Evolutionary conservation across 2,113 vertebrate species (phyloP), one percentile per base, ranked within the genome.

Genomic region (Seriola aureovittata): DNA sequence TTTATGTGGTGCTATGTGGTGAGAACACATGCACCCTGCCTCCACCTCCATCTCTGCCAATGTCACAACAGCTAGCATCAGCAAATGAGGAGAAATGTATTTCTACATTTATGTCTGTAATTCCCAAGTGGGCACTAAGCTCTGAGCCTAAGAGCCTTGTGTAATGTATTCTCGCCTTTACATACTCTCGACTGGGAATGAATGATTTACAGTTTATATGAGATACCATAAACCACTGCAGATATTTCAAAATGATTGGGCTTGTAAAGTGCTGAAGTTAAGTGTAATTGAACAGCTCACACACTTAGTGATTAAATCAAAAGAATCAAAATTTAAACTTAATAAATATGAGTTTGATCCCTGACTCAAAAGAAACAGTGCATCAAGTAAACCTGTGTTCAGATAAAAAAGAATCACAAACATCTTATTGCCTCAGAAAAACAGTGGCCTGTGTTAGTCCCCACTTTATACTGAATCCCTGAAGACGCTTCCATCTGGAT

Each of bases 1-100:
- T 93, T 95, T 94, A 95, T 87, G 92, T 89, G 80, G 48, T 80
- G 93, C 93, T 91, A 92, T 92, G 93, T 85, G 85, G 88, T 48
- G 57, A 23, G 59, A 88, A 91, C 82, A 89, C 89, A 88, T 48
- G 82, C 80, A 65, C 78, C 72, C 63, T 68, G 60, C 34, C 65
- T 78, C 74, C 82, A 62, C 58, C 55, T 60, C 75, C 72, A 68
- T 78, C 52, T 58, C 68, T 25, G 40, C 29, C 54, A 76, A 75
- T 78, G 65, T 84, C 83, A 83, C 48, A 60, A 74, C 66, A 74
- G 69, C 85, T 71, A 54, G 67, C 78, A 84, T 90, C 87, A 90
- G 77, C 78, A 86, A 82, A 87, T 25, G 55, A 72, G 64, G 40
- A 57, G 48, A 74, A 78, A 81, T 60, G 52, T 64, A 71, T 77